phyloP scores from a whole-genome alignment of 2,113 vertebrate genomes.

The Pithys albifrons region DNA sequence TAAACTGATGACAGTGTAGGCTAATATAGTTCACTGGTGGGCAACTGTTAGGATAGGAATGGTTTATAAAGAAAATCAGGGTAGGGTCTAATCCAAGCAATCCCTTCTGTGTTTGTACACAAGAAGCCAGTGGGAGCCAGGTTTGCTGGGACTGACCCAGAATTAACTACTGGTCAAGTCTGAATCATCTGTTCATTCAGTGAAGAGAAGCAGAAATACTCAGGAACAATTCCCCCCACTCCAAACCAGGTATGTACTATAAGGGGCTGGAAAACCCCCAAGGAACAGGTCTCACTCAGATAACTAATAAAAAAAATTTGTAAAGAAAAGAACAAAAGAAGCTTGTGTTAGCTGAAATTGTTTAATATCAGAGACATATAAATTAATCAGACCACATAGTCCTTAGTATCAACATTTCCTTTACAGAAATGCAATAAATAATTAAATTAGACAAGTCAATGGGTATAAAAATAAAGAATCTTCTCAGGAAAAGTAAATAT shows the following conservation, averaged over 20 bases:
- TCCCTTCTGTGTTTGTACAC: neutral
- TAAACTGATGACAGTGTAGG: neutral
- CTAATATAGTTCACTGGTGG: neutral
- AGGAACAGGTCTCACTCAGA: neutral
- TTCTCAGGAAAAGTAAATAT: conserved; percentile 66
- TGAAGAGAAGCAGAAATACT: neutral
- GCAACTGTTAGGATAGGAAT: neutral
- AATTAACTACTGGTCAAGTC: neutral
- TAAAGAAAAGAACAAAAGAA: conserved; percentile 3
- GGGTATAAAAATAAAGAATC: conserved; percentile 70
- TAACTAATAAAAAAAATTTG: neutral
- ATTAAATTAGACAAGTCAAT: conserved; percentile 75
- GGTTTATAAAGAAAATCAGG: neutral
- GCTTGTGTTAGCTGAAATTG: neutral
- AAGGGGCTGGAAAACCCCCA: neutral
- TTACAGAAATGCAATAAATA: conserved; percentile 79
- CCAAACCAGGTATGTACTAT: neutral
- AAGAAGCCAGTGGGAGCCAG: neutral
- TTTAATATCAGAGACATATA: conserved; percentile 75
- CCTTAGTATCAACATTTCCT: conserved; percentile 56
- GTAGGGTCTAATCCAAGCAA: neutral
- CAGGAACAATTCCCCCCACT: neutral
- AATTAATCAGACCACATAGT: conserved; percentile 72
- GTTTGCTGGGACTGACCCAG: neutral
- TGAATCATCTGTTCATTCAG: neutral